Percentiles rank a stretch among this genome's conserved stretches.
Evolutionary conservation across 2,888 invertebrate genomes (phyloP).

Genomic region (Isoperla grammatica): DNA sequence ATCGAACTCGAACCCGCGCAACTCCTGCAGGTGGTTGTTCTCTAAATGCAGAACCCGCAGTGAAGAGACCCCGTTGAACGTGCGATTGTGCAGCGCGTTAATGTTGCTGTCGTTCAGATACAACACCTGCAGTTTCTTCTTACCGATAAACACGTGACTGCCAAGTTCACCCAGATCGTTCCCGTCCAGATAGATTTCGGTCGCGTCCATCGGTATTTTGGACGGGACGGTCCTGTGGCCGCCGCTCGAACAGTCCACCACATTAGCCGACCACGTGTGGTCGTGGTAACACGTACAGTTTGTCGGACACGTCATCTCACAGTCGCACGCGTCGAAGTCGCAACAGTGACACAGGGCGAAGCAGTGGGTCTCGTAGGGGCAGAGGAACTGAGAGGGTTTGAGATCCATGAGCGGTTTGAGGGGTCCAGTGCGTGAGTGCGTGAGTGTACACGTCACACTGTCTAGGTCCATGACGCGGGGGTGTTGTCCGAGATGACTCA

Average conservation of each 20-base stretch:
- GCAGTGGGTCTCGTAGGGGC: constrained; percentile 76
- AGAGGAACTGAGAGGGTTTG: constrained; percentile 70
- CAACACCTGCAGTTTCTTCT: constrained; percentile 71
- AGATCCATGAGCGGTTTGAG: constrained; percentile 56
- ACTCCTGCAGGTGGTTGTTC: constrained; percentile 63
- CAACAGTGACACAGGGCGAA: constrained; percentile 84
- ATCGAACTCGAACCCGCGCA: constrained; percentile 74
- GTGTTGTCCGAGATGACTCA: constrained; percentile 61
- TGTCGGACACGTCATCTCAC: constrained; percentile 84
- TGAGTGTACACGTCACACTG: constrained; percentile 68
- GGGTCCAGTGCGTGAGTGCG: constrained; percentile 45
- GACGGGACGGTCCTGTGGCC: constrained; percentile 69
- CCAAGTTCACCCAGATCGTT: constrained; percentile 72
- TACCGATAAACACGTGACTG: constrained; percentile 81
- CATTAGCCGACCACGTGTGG: constrained; percentile 77
- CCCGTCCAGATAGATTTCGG: constrained; percentile 79
- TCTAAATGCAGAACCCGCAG: constrained; percentile 70
- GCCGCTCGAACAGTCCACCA: constrained; percentile 74
- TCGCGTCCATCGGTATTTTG: constrained; percentile 83
- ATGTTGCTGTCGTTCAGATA: constrained; percentile 75
- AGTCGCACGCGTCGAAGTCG: constrained; percentile 86
- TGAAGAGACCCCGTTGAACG: constrained; percentile 73
- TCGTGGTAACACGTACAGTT: constrained; percentile 85
- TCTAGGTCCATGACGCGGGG: constrained; percentile 76
- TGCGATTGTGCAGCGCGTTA: constrained; percentile 68